phyloP scores from a whole-genome alignment of 2,113 vertebrate species.

The Strix aluco region DNA sequence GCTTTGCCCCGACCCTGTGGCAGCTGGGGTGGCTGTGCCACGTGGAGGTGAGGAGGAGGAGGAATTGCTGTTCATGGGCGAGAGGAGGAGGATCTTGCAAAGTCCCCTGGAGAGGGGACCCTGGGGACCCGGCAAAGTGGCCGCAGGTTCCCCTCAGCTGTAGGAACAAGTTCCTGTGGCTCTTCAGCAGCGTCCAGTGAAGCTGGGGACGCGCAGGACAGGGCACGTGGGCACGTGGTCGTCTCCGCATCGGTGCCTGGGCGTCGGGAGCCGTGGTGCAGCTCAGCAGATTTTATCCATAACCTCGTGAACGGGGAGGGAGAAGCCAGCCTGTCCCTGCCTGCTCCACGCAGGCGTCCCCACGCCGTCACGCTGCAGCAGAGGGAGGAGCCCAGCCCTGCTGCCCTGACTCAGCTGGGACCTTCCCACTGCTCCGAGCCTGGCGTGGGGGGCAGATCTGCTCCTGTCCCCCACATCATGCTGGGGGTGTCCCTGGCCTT shows the following conservation, averaged over 20 bases:
- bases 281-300: not conserved
- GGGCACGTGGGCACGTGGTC: rapidly evolving
- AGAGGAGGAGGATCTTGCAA: not conserved
- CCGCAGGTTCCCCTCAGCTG: not conserved
- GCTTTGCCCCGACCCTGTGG: not conserved
- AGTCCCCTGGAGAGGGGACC: not conserved
- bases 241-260: rapidly evolving
- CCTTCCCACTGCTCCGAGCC: not conserved
- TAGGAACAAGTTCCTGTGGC: not conserved
- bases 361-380: not conserved
- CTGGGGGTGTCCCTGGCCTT: not conserved
- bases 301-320: not conserved
- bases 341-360: not conserved
- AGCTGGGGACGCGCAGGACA: not conserved
- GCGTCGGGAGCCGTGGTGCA: rapidly evolving
- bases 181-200: not conserved
- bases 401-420: not conserved
- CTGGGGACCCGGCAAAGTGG: not conserved
- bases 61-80: not conserved
- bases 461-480: rapidly evolving
- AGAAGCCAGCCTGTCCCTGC: not conserved
- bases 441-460: not conserved
- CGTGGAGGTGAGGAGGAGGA: not conserved
- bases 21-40: not conserved
- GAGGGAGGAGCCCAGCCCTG: not conserved